Percentiles rank a stretch among this genome's conserved stretches.
These are phyloP conservation scores for Zaprionus inermis DNA, from an alignment of 1,140 invertebrate genomes.

Conservation along the genomic window DNA sequence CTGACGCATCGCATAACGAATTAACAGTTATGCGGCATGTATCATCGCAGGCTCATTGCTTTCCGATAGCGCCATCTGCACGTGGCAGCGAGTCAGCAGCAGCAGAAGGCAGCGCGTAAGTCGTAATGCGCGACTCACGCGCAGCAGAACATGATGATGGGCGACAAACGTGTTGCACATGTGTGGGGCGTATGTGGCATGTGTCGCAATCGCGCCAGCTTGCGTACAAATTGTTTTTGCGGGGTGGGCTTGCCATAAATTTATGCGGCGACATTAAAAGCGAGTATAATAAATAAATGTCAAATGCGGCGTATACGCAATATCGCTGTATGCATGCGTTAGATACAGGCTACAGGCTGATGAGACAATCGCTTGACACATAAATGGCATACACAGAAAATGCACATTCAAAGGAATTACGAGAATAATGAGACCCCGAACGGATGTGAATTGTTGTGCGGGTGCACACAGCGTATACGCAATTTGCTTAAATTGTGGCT, in stretches of 20 bases:
- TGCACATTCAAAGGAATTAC: slow-evolving; percentile 57
- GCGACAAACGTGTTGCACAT: slow-evolving; percentile 66
- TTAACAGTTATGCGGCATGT: slow-evolving; percentile 34
- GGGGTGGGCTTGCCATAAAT: slow-evolving; percentile 61
- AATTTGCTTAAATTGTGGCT: slow-evolving; percentile 10
- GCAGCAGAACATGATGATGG: slow-evolving; percentile 47
- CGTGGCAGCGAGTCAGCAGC: slow-evolving; percentile 11
- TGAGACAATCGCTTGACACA: slow-evolving; percentile 69
- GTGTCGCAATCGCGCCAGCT: slow-evolving; percentile 22
- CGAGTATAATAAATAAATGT: slow-evolving; percentile 64
- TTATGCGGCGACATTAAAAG: slow-evolving; percentile 61
- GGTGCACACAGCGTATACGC: slow-evolving; percentile 55
- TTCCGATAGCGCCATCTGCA: background rate
- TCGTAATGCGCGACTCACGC: slow-evolving; percentile 53
- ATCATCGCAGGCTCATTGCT: slow-evolving; percentile 11
- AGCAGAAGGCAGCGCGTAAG: background rate
- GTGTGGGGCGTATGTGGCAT: slow-evolving; percentile 27
- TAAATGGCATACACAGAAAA: slow-evolving; percentile 37
- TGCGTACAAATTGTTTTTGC: slow-evolving; percentile 59
- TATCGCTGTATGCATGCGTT: slow-evolving; percentile 46
- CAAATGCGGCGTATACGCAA: slow-evolving; percentile 68
- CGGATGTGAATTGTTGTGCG: slow-evolving; percentile 22
- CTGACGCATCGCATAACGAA: slow-evolving; percentile 41
- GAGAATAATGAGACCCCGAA: slow-evolving; percentile 49
- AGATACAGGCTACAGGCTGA: slow-evolving; percentile 23